Evolutionary conservation across 2,113 vertebrate genomes (phyloP).

Genomic region (Pseudorhombus dupliciocellatus): DNA sequence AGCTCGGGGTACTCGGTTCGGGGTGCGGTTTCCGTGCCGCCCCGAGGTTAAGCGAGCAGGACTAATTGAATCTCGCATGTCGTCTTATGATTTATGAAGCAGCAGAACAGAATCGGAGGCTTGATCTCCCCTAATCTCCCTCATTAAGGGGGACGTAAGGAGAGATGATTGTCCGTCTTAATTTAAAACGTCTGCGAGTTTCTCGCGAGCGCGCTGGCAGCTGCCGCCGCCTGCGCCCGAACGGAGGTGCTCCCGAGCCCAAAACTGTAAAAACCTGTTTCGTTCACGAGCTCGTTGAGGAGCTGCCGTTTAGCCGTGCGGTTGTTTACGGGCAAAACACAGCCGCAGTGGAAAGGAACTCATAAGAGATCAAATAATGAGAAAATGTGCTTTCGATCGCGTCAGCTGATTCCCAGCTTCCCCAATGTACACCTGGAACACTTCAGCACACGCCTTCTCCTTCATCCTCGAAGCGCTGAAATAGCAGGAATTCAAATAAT

Average conservation of each 20-base stretch:
- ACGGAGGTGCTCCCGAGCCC: conserved; percentile 30
- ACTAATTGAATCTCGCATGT: conserved; percentile 70
- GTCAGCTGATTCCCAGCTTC: conserved; percentile 4
- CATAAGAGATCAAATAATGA: conserved; percentile 4
- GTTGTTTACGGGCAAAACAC: conserved; percentile 13
- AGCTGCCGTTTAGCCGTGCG: neutral
- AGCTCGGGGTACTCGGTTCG: conserved; percentile 43
- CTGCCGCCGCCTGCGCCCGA: conserved; percentile 32
- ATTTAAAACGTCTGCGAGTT: conserved; percentile 61
- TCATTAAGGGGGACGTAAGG: conserved; percentile 64
- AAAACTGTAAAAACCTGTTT: conserved; percentile 15
- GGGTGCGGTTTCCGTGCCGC: conserved; percentile 58
- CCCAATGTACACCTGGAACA: neutral
- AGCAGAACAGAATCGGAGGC: conserved; percentile 52
- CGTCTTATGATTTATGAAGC: conserved; percentile 68
- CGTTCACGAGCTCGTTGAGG: conserved; percentile 41
- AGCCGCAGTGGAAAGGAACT: conserved; percentile 1
- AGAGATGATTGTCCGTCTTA: conserved; percentile 62
- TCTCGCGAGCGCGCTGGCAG: conserved; percentile 45
- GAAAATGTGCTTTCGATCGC: conserved; percentile 2
- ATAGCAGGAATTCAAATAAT: neutral
- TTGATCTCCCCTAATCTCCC: conserved; percentile 67
- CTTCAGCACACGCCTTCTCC: neutral
- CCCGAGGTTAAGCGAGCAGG: conserved; percentile 61
- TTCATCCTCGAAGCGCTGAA: conserved; percentile 8